phyloP scores from a whole-genome alignment of 2,888 invertebrate species.

The Campoletis raptor region DNA sequence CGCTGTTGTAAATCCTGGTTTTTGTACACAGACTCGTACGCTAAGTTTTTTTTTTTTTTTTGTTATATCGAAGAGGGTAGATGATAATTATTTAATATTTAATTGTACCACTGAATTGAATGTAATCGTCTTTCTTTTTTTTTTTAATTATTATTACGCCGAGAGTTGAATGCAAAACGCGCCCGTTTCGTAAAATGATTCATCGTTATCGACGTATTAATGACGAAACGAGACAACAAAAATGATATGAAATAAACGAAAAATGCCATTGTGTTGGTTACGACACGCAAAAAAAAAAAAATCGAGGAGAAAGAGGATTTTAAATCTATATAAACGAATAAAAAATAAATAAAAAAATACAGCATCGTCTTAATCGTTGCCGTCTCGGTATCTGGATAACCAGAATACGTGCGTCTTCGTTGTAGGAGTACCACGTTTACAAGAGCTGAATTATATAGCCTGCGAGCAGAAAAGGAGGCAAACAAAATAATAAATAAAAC shows the following conservation, averaged over 20 bases:
- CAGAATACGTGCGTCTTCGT: constrained; percentile 64
- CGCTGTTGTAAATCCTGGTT: constrained; percentile 83
- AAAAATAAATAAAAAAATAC: too few species aligned
- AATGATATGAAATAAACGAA: constrained; percentile 11
- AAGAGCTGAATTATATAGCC: constrained; percentile 54
- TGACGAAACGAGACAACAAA: not conserved
- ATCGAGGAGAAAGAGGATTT: not conserved
- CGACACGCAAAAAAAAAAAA: constrained; percentile 31
- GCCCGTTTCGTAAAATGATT: constrained; percentile 65
- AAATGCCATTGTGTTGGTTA: constrained; percentile 56
- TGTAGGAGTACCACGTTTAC: constrained; percentile 68
- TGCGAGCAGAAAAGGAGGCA: constrained; percentile 41
- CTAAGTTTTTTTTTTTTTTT: constrained; percentile 78
- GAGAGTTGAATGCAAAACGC: constrained; percentile 28
- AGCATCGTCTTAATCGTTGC: constrained; percentile 64
- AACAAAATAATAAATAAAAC: constrained; percentile 29
- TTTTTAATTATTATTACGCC: constrained; percentile 25
- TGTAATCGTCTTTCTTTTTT: constrained; percentile 65
- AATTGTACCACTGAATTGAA: constrained; percentile 75
- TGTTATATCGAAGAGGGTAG: constrained; percentile 78
- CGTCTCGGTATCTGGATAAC: constrained; percentile 67
- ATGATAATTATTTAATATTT: constrained; percentile 83
- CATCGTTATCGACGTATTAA: constrained; percentile 47
- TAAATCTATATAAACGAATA: constrained; percentile 13
- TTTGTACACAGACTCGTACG: constrained; percentile 83